Base-by-base conservation (phyloP, 2,113 vertebrate genomes). In the Empidonax traillii region DNA sequence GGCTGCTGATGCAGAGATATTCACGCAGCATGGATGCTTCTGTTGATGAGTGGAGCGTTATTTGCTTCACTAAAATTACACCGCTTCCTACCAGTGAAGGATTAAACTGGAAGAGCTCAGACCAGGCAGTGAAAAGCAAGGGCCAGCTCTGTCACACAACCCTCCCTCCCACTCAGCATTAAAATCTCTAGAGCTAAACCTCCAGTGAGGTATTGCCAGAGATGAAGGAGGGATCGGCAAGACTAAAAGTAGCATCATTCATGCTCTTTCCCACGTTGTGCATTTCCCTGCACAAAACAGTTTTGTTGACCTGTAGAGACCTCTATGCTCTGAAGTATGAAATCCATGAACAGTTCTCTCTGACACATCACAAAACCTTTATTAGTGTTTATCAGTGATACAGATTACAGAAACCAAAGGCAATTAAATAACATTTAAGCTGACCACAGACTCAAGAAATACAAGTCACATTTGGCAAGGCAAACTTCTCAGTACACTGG, bases 341-440 rank as follows among this genome's bases (percentile, higher is more conserved):
- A 97, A 97, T 91, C 85, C 80, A 71, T 55, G 23, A 95, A 89
- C 91, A 96, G 90, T 95, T 77, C 84, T 85, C 97, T 98, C 94
- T 62, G 90, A 97, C 97, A 98, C 97, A 97, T 95, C 97, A 98
- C 98, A 98, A 97, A 97, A 97, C 94, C 95, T 98, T 98, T 98
- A 98, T 98, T 98, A 98, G 97, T 98, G 97, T 97, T 97, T 97
- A 89, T 96, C 97, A 97, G 98, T 97, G 97, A 98, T 97, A 98
- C 77, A 96, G 97, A 97, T 97, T 98, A 98, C 97, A 97, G 95
- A 97, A 98, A 97, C 96, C 97, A 98, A 98, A 98, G 97, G 95
- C 96, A 98, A 98, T 98, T 98, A 98, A 98, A 97, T 98, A 98
- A 98, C 97, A 98, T 73, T 95, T 92, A 98, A 98, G 97, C 94